A percentile compares a stretch with the other conserved stretches of the same genome.
Conservation (phyloP, 23 tunicate genomes). For the Trididemnum clinides region DNA sequence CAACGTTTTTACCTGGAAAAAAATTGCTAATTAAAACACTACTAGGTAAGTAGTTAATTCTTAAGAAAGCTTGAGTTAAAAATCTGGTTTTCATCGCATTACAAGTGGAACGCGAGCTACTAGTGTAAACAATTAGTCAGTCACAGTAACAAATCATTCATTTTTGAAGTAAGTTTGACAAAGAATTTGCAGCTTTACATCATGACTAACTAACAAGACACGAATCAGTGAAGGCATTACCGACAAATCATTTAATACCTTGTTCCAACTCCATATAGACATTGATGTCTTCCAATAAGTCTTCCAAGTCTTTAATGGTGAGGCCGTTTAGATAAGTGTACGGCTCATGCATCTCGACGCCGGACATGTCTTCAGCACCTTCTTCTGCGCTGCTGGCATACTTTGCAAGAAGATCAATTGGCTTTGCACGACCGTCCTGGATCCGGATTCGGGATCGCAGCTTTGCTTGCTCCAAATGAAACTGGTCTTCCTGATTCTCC, state of each 20-base stretch:
- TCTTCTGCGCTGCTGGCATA: constrained; percentile 91
- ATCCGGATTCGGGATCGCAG: constrained; percentile 90
- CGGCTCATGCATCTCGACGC: constrained; percentile 97
- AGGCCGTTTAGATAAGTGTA: constrained; percentile 96
- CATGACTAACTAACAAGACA: no score
- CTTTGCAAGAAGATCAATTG: constrained; percentile 91
- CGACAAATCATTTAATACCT: no score
- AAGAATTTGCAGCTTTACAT: no score
- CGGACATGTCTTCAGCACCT: constrained; percentile 88
- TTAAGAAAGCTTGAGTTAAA: no score
- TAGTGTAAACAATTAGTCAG: no score
- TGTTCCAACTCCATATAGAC: constrained; percentile 94
- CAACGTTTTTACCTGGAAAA: constrained; percentile 58
- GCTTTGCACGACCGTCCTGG: constrained; percentile 97
- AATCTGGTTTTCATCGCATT: no score
- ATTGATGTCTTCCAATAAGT: constrained; percentile 90
- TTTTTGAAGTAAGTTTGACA: no score
- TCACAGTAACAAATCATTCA: no score
- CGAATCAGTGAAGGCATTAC: no score
- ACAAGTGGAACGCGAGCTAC: no score
- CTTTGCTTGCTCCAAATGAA: constrained; percentile 97
- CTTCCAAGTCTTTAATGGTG: constrained; percentile 78
- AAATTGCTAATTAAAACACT: neutral
- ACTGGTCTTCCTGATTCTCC: constrained; percentile 98
- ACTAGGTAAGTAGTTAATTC: no score